Evolutionary conservation across 2,888 invertebrate species (phyloP), one percentile per base, ranked within the genome.

Genomic region (Lasioglossum morio): DNA sequence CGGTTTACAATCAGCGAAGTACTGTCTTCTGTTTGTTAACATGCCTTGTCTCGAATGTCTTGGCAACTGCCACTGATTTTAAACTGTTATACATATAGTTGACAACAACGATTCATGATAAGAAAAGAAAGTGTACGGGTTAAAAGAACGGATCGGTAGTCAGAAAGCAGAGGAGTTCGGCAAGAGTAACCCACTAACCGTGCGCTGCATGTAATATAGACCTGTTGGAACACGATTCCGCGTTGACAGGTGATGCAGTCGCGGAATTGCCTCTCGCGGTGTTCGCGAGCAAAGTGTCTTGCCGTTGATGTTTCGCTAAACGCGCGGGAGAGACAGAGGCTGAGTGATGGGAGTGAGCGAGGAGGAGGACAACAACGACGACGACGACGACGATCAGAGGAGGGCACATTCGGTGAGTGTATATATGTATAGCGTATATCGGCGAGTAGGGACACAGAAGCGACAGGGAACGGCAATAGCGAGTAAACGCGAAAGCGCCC

Each of bases 401-500:
- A 53, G 53, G 53, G 53, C 53, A 23, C 53, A 53, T 53, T 53
- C 53, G 23, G 53, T 8, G 53, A 53, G 53, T 23, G 53, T 53
- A 53, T 53, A 48, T 23, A 53, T 23, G 53, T 53, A 23, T 53
- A 30, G 30, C 19, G 30, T 16, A 37, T 69, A 48, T 30, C 48
- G 72, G 46, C 72, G 72, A 27, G 30, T 53, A 30, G 88, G 84
- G 84, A 85, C 79, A 83, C 81, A 84, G 82, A 84, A 86, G 87
- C 84, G 83, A 75, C 84, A 74, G 81, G 82, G 78, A 82, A 84
- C 87, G 86, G 88, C 87, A 86, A 88, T 81, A 90, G 87, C 84
- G 89, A 92, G 92, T 92, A 93, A 92, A 92, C 93, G 94, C 93
- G 91, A 94, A 92, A 93, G 94, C 91, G 91, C 92, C 92, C 93